These are phyloP conservation scores for Boloria selene DNA, from an alignment of 2,888 invertebrate genomes.

Conservation along the genomic window DNA sequence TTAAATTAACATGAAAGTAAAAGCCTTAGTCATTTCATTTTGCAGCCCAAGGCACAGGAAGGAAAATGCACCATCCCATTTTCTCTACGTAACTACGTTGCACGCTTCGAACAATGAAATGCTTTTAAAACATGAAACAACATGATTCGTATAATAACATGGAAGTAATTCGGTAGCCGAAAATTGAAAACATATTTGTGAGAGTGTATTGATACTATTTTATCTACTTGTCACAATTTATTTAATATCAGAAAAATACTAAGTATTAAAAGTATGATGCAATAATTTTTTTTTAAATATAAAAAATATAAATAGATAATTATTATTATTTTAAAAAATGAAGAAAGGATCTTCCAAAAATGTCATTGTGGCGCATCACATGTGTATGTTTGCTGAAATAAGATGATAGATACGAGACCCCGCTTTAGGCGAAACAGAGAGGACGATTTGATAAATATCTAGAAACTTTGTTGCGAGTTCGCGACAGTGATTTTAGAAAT, in stretches of 20 bases:
- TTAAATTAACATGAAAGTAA: slow-evolving; percentile 27
- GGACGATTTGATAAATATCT: slow-evolving; percentile 71
- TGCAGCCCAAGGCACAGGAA: slow-evolving; percentile 73
- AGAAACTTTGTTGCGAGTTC: slow-evolving; percentile 62
- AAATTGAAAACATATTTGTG: slow-evolving; percentile 17
- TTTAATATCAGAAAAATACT: not conserved
- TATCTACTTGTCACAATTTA: not conserved
- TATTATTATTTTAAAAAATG: not conserved
- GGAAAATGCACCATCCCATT: slow-evolving; percentile 75
- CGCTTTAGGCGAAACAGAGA: slow-evolving; percentile 53
- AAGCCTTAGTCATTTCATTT: slow-evolving; percentile 69
- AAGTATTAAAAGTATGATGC: too few relatives aligned
- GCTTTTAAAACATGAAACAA: slow-evolving; percentile 78
- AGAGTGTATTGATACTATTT: slow-evolving; percentile 5
- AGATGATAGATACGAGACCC: slow-evolving; percentile 33
- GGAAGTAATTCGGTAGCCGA: slow-evolving; percentile 55
- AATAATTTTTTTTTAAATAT: not conserved
- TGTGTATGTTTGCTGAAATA: slow-evolving; percentile 30
- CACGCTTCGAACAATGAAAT: slow-evolving; percentile 77
- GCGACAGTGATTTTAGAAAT: slow-evolving; percentile 61
- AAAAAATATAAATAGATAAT: not conserved
- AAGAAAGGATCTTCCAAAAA: not conserved
- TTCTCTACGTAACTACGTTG: slow-evolving; percentile 71
- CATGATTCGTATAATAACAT: slow-evolving; percentile 62
- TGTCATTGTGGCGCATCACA: slow-evolving; percentile 12